Evolutionary conservation across 2,797 vertebrate species (phyloP), one percentile per base, ranked within the genome.

Genomic region (Sebastolobus altivelis): DNA sequence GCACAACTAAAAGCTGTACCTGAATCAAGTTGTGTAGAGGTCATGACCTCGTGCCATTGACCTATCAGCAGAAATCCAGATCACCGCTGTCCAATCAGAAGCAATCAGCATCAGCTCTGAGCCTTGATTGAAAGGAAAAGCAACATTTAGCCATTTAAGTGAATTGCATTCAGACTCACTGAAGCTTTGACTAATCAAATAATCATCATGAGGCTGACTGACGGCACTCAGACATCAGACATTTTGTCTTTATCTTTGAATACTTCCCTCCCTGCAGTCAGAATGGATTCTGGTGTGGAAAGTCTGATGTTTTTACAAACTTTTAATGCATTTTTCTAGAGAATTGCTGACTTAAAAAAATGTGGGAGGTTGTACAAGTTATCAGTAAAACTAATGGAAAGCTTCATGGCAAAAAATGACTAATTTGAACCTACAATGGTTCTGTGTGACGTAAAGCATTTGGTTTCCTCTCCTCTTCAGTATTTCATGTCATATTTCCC

Each of bases 41-140:
- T 54, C 4, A 20, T 54, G 0, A 54, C 49, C 49, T 22, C 0
- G 9, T 22, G 20, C 20, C 49, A 22, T 54, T 54, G 49, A 22
- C 49, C 49, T 54, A 22, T 54, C 4, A 54, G 20, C 49, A 54
- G 20, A 49, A 49, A 54, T 54, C 49, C 20, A 54, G 49, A 5
- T 22, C 49, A 54, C 49, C 4, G 49, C 49, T 22, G 20, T n/a
- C 49, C 83, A 78, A 81, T 89, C 89, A 85, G 58, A 67, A 75
- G 29, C 55, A 60, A 81, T 87, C 72, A 59, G 3, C 69, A 25
- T 79, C 68, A 77, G 37, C 77, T 40, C 8, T 3, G 33, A 22
- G 29, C 20, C 18, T 25, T 35, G 79, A 46, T 1, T 40, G 49
- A 43, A 67, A 72, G 77, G 59, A 78, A 85, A 74, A 56, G 63